Evolutionary conservation across 2,113 vertebrate genomes (phyloP), one percentile per base, ranked within the genome.

Genomic region (Xiphorhynchus elegans): DNA sequence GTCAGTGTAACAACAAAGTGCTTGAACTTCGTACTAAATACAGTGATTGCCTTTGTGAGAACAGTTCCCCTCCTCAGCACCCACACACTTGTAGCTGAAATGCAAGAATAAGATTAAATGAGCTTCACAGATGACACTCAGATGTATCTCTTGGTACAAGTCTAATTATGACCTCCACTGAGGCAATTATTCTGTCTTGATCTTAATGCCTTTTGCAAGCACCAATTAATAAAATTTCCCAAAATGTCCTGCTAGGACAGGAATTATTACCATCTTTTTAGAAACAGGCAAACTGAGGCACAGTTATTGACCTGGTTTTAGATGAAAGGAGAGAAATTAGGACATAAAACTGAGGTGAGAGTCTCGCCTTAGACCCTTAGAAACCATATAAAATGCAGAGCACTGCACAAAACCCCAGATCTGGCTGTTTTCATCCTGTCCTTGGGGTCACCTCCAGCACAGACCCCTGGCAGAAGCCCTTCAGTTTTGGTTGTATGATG

Each of bases 151-250:
- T 94, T 59, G 76, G 56, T 78, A 67, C 72, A 6, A 72, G 58
- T 74, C 83, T 96, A 84, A 95, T 93, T 86, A 84, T 66, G 79
- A 90, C 83, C 92, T 92, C 84, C 88, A n/a, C 86, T 47, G 47
- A 95, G 60, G 76, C 86, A 96, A 92, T 94, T 95, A 90, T 31
- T 89, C 83, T 93, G 64, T 55, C 83, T 62, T 90, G 84, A 87
- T 93, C 90, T 79, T 83, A 83, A 69, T 90, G 88, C 50, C 67
- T 95, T 96, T 79, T 86, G 46, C 72, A 83, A 81, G 74, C 35
- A 52, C 84, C 93, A 95, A 78, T 96, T 97, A 95, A 93, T 95
- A 95, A 95, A 89, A 50, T 60, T 59, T 70, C 86, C 88, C 83
- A 56, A 59, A 69, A 80, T 90, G 89, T 95, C 59, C 95, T 95